Evolutionary conservation across 2,797 vertebrate genomes (phyloP).

Genomic region (Emydoidea blandingii): DNA sequence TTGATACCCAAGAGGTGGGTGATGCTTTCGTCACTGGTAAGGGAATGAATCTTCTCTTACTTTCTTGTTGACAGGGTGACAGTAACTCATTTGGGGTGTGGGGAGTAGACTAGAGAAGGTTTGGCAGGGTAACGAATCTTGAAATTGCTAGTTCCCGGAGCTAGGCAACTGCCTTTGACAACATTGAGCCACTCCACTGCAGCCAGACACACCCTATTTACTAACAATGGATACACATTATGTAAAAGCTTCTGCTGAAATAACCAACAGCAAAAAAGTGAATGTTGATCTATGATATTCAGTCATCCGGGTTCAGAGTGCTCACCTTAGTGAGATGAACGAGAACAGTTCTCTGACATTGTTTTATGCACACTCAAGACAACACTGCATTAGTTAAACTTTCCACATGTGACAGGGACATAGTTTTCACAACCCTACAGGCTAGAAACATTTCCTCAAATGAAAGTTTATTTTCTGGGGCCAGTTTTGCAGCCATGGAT

Average conservation of each 20-base stretch:
- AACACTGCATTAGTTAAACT: not conserved
- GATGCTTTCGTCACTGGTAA: not conserved
- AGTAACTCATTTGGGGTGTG: not conserved
- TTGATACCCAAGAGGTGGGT: not conserved
- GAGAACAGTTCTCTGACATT: accelerated
- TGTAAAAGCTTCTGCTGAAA: not conserved
- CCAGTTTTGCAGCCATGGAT: not conserved
- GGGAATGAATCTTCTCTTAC: accelerated
- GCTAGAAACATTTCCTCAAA: not conserved
- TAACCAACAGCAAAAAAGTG: not conserved
- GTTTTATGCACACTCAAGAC: accelerated
- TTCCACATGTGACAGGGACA: accelerated
- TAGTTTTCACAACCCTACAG: not conserved
- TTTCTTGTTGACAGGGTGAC: not conserved
- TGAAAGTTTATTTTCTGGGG: not conserved
- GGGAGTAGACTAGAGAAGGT: not conserved
- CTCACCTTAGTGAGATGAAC: not conserved
- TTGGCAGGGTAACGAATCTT: not conserved
- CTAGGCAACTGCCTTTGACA: not conserved
- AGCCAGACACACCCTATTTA: accelerated
- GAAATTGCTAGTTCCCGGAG: not conserved
- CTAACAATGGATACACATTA: accelerated
- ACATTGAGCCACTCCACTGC: not conserved
- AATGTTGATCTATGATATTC: accelerated
- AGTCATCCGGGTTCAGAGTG: accelerated